A percentile compares a stretch with the other conserved stretches of the same genome.
phyloP scores from a whole-genome alignment of 2,113 vertebrate genomes.

The Heptranchias perlo region DNA sequence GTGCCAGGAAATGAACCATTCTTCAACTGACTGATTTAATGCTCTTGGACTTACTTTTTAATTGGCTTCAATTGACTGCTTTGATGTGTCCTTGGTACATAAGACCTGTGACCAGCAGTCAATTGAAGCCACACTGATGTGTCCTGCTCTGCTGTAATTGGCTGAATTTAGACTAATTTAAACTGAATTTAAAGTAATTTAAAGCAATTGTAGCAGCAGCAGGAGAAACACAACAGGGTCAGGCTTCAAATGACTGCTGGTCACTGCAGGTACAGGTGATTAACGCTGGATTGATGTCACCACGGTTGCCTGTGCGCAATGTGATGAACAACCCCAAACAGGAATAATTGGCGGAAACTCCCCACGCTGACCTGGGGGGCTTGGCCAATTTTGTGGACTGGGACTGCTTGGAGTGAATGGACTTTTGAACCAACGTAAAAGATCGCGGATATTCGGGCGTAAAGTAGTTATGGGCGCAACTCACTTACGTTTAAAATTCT shows the following conservation, averaged over 20 bases:
- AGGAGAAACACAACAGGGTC: not conserved
- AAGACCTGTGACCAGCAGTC: not conserved
- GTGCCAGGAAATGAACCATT: not conserved
- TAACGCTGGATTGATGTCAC: not conserved
- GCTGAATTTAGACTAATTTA: not conserved
- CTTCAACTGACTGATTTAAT: too few species aligned
- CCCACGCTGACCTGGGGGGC: not conserved
- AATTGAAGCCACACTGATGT: not conserved
- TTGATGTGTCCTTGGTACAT: too few species aligned
- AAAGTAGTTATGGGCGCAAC: not conserved
- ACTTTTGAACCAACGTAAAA: not conserved
- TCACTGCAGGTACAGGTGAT: not conserved
- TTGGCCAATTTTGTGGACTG: not conserved
- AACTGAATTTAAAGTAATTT: not conserved
- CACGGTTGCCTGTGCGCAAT: not conserved
- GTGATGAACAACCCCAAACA: not conserved
- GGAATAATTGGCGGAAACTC: not conserved
- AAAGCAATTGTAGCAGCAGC: not conserved
- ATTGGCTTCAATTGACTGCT: too few species aligned
- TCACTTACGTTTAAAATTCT: not conserved
- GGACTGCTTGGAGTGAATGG: not conserved
- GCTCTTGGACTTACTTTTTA: too few species aligned
- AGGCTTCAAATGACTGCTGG: not conserved
- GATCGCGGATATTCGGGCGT: not conserved
- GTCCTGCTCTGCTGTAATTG: not conserved